Evolutionary conservation across 2,113 vertebrate species (phyloP).

Genomic region (Phodopus roborovskii): DNA sequence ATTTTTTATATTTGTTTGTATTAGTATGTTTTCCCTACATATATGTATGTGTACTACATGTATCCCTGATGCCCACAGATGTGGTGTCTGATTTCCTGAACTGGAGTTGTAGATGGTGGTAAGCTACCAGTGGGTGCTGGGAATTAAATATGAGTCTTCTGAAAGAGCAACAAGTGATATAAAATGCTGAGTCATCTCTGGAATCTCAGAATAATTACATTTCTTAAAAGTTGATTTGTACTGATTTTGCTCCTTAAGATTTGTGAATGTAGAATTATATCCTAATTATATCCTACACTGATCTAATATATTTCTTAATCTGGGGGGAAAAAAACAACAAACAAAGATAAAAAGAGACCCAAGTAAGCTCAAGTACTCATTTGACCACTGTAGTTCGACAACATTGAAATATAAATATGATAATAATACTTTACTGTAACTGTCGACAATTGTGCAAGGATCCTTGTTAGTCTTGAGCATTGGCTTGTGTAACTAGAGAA

Average conservation of each 20-base stretch:
- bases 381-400: not conserved
- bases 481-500: not conserved
- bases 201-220: not conserved
- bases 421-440: not conserved
- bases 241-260: not conserved
- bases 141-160: not conserved
- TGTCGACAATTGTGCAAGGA: not conserved
- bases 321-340: not conserved
- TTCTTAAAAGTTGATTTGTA: not conserved
- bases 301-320: not conserved
- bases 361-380: not conserved
- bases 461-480: not conserved
- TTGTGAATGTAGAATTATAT: not conserved
- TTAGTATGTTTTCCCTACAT: not conserved
- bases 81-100: not conserved
- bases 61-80: not conserved
- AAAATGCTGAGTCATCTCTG: not conserved
- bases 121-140: not conserved
- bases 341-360: not conserved
- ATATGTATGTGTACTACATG: not conserved
- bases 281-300: not conserved
- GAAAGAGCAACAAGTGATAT: not conserved
- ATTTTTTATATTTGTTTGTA: not conserved
- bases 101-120: not conserved
- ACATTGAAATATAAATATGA: not conserved